phyloP scores from a whole-genome alignment of 2,113 vertebrate species.

The Nycticebus coucang region DNA sequence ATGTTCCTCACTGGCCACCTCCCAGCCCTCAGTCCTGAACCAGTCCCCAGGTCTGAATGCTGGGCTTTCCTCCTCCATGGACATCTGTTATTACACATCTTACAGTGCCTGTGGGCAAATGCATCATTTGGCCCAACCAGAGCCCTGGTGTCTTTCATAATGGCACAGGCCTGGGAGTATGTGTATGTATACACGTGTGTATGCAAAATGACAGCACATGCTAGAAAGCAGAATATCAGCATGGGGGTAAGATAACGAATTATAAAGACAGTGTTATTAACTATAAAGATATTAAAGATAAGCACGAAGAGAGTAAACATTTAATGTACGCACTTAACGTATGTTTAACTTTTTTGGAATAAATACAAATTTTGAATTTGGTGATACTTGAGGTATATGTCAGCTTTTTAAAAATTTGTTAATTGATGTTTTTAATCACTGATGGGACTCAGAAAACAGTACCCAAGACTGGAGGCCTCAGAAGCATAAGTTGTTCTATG shows the following conservation, averaged over 20 bases:
- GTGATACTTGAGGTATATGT: too few species aligned
- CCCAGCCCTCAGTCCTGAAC: background rate
- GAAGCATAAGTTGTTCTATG: too few species aligned
- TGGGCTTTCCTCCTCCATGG: background rate
- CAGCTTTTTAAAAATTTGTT: too few species aligned
- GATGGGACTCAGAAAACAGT: too few species aligned
- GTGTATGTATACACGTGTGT: background rate
- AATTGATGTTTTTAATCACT: too few species aligned
- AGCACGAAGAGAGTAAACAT: background rate
- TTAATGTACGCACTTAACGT: background rate
- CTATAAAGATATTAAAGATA: background rate
- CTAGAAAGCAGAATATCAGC: background rate
- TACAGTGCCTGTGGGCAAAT: background rate
- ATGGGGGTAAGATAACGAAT: background rate
- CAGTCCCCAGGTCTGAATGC: background rate
- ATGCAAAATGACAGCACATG: background rate
- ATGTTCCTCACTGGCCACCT: background rate
- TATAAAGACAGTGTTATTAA: background rate
- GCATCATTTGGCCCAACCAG: background rate
- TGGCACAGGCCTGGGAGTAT: background rate
- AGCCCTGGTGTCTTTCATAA: background rate
- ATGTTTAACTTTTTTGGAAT: constrained; percentile 11
- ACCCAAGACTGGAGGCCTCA: too few species aligned
- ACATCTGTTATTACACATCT: background rate
- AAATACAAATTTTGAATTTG: background rate